phyloP scores from a whole-genome alignment of 2,888 invertebrate genomes.

The Portevinia maculata region DNA sequence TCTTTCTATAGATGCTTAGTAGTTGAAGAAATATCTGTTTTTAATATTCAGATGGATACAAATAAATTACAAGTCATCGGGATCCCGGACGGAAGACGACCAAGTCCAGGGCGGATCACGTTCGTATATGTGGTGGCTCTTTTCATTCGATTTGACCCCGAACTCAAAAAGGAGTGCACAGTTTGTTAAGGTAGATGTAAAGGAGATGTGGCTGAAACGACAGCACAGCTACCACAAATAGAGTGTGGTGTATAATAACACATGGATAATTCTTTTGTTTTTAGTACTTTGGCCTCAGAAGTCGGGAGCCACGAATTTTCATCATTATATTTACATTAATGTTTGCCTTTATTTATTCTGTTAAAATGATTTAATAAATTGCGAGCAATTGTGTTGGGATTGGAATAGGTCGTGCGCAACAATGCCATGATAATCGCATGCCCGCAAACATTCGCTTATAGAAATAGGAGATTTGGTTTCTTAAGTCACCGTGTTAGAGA shows the following conservation, averaged over 20 bases:
- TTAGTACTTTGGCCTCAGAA: slow-evolving; percentile 14
- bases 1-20: slow-evolving; percentile 39
- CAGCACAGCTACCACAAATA: slow-evolving; percentile 5
- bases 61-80: slow-evolving; percentile 62
- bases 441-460: too few species aligned
- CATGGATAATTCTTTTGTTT: slow-evolving; percentile 34
- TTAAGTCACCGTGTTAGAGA: too few species aligned
- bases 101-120: slow-evolving; percentile 11
- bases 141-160: slow-evolving; percentile 41
- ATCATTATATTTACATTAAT: slow-evolving; percentile 23
- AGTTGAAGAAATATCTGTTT: slow-evolving; percentile 51
- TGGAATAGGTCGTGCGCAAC: too few species aligned
- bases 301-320: slow-evolving; percentile 25
- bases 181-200: slow-evolving; percentile 38
- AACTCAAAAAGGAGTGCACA: slow-evolving; percentile 42
- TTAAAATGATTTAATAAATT: too few species aligned
- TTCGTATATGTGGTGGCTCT: slow-evolving; percentile 13
- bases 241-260: slow-evolving; percentile 6
- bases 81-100: neutral
- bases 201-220: slow-evolving; percentile 14
- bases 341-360: neutral
- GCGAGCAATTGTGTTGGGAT: too few species aligned
- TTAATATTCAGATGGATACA: slow-evolving; percentile 58
- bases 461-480: too few species aligned
- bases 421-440: too few species aligned